Evolutionary conservation across 1,140 invertebrate genomes (phyloP).

Genomic region (Polyergus mexicanus): DNA sequence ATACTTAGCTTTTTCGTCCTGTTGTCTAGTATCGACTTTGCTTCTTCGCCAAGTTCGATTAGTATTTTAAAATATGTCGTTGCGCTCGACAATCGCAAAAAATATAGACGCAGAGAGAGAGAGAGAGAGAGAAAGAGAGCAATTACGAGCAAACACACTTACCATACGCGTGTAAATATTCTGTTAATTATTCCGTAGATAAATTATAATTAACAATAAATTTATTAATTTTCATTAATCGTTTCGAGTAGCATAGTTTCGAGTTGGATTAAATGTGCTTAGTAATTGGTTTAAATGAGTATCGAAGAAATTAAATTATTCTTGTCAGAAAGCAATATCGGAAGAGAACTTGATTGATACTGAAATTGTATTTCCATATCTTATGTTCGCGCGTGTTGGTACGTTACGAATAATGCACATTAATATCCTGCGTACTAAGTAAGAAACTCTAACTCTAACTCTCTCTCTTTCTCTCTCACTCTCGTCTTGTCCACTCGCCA

Average conservation of each 20-base stretch:
- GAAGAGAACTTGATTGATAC: constrained; percentile 22
- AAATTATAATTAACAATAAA: constrained; percentile 6
- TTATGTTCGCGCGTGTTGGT: neutral
- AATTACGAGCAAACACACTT: neutral
- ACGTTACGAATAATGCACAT: constrained; percentile 39
- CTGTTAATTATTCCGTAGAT: neutral
- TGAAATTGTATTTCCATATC: constrained; percentile 27
- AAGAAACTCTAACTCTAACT: neutral
- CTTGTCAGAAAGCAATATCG: constrained; percentile 5
- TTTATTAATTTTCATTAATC: constrained; percentile 23
- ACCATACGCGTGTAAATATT: constrained; percentile 6
- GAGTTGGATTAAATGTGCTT: neutral
- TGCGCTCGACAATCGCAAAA: constrained; percentile 57
- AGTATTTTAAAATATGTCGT: constrained; percentile 55
- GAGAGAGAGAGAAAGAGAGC: no score
- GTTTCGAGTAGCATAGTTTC: neutral
- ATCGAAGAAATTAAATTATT: constrained; percentile 1
- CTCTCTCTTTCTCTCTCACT: constrained; percentile 43
- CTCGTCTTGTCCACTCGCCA: constrained; percentile 45
- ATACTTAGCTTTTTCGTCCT: constrained; percentile 48
- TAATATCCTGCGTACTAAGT: constrained; percentile 56
- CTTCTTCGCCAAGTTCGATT: constrained; percentile 20
- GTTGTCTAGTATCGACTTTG: neutral
- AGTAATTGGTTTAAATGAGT: constrained; percentile 22
- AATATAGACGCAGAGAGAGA: neutral